Evolutionary conservation across 2,888 invertebrate genomes (phyloP), one percentile per base, ranked within the genome.

Genomic region (Clostera curtula): DNA sequence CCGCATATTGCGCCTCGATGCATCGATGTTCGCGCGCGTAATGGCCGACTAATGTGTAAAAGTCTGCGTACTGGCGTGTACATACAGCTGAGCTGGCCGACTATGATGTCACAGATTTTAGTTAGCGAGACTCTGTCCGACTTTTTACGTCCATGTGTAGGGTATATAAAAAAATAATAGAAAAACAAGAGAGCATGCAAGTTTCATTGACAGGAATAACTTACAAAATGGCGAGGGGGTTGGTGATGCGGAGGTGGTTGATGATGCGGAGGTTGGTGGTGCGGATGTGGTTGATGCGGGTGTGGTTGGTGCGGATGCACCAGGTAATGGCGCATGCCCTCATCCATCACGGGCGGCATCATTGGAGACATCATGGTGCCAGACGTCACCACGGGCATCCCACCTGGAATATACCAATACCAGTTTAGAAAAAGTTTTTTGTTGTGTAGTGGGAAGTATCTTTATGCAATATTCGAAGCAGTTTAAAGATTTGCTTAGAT

Each of bases 281-380:
- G 86, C 37, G 77, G 84, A 35, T 54, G 76, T 51, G 79, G 85
- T 52, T 85, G 87, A 55, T 85, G 85, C 29, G 61, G 75, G 45
- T 73, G 82, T 29, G 85, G 77, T 55, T 85, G 83, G 43, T 84
- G 82, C 37, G 47, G 72, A 49, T 70, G 80, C 56, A 96, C 87
- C 62, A 97, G 92, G 64, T 95, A 93, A 77, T 96, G 96, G 45
- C 95, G 89, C 65, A 97, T 87, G 53, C 91, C 91, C 76, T 96
- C 96, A 79, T 96, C 96, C 53, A 96, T 90, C 61, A 96, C 95
- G 69, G 94, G 96, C 50, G 96, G 93, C 66, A 96, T 90, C 85
- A 96, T 93, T 44, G 93, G 96, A 29, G 93, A 80, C 73, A 82
- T 75, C 80, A 82, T 80, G 12, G 76, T 63, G 27, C 76, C 93